Percentiles rank a stretch among this genome's conserved stretches.
Evolutionary conservation across 2,113 vertebrate species (phyloP).

Genomic region (Aegithalos caudatus): DNA sequence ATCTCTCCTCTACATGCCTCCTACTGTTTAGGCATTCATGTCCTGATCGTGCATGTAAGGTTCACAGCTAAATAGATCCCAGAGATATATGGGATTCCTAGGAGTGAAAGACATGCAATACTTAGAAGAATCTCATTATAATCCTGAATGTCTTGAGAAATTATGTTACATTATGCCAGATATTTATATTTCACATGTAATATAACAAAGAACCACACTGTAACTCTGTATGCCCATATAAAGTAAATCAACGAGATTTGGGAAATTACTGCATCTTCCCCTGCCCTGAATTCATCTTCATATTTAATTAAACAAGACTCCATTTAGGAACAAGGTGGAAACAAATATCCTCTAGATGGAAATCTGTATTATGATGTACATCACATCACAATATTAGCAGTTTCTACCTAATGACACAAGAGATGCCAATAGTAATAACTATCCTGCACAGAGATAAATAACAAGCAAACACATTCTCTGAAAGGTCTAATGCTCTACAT

Average conservation of each 20-base stretch:
- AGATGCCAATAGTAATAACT: not conserved
- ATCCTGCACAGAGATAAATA: not conserved
- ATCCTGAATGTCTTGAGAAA: not conserved
- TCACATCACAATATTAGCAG: not conserved
- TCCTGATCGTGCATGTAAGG: accelerated
- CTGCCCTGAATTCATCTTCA: not conserved
- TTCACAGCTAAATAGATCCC: not conserved
- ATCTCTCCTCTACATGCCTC: not conserved
- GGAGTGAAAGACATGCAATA: not conserved
- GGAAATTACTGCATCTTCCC: not conserved
- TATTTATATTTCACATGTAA: not conserved
- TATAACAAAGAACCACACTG: not conserved
- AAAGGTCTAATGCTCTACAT: not conserved
- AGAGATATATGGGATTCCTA: not conserved
- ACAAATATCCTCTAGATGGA: not conserved
- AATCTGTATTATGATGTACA: not conserved
- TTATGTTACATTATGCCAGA: not conserved
- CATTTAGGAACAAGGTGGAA: not conserved
- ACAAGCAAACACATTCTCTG: not conserved
- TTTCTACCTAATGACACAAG: not conserved
- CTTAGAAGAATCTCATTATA: not conserved
- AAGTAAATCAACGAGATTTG: not conserved
- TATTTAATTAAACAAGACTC: not conserved
- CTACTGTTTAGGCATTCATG: not conserved
- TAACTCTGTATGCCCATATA: not conserved